Evolutionary conservation across 2,797 vertebrate species (phyloP).

Genomic region (Chloroceryle inda): DNA sequence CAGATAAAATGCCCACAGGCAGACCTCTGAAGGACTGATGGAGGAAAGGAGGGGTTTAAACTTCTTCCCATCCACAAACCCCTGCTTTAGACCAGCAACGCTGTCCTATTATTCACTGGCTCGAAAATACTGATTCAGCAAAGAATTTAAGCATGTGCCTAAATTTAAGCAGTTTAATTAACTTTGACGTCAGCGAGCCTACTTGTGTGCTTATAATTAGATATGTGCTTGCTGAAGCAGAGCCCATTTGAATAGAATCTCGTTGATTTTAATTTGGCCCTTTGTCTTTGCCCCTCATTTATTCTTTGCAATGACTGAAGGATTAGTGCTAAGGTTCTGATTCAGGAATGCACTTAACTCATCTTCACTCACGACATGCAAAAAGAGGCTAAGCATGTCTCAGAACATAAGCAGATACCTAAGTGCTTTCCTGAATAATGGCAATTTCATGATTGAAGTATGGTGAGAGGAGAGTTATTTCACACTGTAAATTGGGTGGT

Average conservation of each 20-base stretch:
- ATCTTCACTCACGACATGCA: slow-evolving; percentile 2
- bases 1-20: background rate
- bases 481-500: background rate
- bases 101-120: background rate
- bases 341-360: slow-evolving; percentile 58
- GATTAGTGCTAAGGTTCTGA: slow-evolving; percentile 53
- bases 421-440: background rate
- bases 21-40: background rate
- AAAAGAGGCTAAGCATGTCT: background rate
- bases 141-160: slow-evolving; percentile 68
- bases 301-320: slow-evolving; percentile 44
- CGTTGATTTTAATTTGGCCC: slow-evolving; percentile 67
- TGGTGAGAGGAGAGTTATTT: background rate
- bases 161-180: slow-evolving; percentile 75
- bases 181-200: slow-evolving; percentile 68
- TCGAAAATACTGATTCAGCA: slow-evolving; percentile 67
- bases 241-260: slow-evolving; percentile 67
- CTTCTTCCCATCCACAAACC: background rate
- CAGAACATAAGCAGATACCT: background rate
- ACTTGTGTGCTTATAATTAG: slow-evolving; percentile 71
- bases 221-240: slow-evolving; percentile 68
- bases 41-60: background rate
- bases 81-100: background rate
- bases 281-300: slow-evolving; percentile 71
- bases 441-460: background rate